Percentiles rank a stretch among this genome's conserved stretches.
Conservation (phyloP, 2,113 vertebrate species). For the Clarias batrachus region DNA sequence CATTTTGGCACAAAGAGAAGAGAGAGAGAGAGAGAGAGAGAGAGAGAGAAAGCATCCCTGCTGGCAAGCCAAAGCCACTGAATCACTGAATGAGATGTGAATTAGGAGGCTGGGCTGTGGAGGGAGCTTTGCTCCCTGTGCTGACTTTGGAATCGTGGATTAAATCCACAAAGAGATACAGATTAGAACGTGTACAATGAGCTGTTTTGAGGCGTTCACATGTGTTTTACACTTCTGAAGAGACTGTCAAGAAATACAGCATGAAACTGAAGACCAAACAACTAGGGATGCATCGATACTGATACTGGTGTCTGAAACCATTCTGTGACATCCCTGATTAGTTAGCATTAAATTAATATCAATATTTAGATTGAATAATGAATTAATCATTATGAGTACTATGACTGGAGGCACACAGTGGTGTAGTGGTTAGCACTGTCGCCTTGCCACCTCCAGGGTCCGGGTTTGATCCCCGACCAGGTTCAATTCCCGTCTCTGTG, state of each 20-base stretch:
- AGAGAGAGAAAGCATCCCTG: neutral
- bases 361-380: neutral
- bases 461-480: no score
- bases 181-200: neutral
- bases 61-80: conserved; percentile 4
- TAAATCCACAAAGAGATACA: neutral
- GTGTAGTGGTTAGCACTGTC: no score
- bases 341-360: neutral
- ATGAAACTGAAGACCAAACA: conserved; percentile 11
- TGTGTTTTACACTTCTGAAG: conserved; percentile 14
- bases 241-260: neutral
- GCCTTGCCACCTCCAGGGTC: no score
- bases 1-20: neutral
- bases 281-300: neutral
- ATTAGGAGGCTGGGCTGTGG: neutral
- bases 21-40: conserved; percentile 5
- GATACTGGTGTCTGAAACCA: neutral
- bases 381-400: neutral
- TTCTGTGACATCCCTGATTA: neutral
- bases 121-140: neutral
- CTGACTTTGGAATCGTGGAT: neutral
- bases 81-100: conserved; percentile 12
- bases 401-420: no score
- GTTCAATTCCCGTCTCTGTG: no score
- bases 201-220: neutral